Evolutionary conservation across 2,113 vertebrate species (phyloP).

Genomic region (Equus przewalskii): DNA sequence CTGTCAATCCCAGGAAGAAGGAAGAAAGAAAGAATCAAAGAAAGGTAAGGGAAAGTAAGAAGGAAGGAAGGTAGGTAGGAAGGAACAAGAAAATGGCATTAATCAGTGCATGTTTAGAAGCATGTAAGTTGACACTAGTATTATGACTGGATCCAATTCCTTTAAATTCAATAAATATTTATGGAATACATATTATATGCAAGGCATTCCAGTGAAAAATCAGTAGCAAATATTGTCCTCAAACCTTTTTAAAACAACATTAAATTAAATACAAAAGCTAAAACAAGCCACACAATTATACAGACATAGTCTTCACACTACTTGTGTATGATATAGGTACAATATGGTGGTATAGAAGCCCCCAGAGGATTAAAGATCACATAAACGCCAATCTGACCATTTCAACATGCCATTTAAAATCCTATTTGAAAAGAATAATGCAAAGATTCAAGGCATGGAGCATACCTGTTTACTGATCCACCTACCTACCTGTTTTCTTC

Average conservation of each 20-base stretch:
- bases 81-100: not conserved
- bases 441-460: not conserved
- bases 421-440: not conserved
- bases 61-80: accelerated
- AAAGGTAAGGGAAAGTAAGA: accelerated
- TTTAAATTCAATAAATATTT: constrained; percentile 25
- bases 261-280: not conserved
- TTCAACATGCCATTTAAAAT: not conserved
- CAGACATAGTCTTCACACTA: not conserved
- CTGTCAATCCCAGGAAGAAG: constrained; percentile 12
- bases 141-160: constrained; percentile 19
- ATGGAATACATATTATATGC: not conserved
- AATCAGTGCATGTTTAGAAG: not conserved
- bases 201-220: not conserved
- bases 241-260: not conserved
- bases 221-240: not conserved
- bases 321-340: not conserved
- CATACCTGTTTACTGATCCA: not conserved
- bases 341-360: not conserved
- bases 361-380: not conserved
- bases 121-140: not conserved
- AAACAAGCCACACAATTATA: not conserved
- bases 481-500: not conserved
- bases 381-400: not conserved
- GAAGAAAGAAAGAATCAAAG: not conserved